Conservation (phyloP, 2,113 vertebrate species). For the Aphyosemion australe region DNA sequence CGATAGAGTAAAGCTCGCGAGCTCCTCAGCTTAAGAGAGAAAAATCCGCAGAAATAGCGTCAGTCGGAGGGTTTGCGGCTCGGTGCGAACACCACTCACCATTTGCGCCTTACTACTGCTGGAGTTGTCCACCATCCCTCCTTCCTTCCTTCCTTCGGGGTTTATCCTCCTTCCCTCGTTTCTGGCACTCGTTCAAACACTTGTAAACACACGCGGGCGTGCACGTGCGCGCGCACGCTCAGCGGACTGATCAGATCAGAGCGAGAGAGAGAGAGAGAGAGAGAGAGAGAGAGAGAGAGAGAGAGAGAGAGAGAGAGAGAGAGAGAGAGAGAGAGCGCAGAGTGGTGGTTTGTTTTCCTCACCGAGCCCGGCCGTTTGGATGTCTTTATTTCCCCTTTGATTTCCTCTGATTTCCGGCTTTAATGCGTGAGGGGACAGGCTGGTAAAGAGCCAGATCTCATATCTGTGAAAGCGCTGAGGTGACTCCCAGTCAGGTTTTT, state of each 20-base stretch:
- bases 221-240: constrained; percentile 43
- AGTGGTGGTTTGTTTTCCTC: not conserved
- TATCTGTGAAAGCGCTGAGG: constrained; percentile 63
- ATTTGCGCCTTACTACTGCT: constrained; percentile 80
- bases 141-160: constrained; percentile 43
- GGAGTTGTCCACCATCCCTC: constrained; percentile 85
- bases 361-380: not conserved
- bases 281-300: not conserved
- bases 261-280: too few species aligned
- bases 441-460: constrained; percentile 60
- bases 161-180: constrained; percentile 66
- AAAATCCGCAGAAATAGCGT: not conserved
- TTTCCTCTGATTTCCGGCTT: constrained; percentile 22
- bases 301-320: not conserved
- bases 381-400: not conserved
- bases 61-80: not conserved
- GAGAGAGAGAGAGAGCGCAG: not conserved
- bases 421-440: constrained; percentile 39
- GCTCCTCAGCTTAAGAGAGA: not conserved
- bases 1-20: not conserved
- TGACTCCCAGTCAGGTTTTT: constrained; percentile 63
- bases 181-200: constrained; percentile 69
- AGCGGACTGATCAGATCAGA: constrained; percentile 17
- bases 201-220: constrained; percentile 67
- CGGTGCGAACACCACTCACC: constrained; percentile 69